Evolutionary conservation across 35 echinoderm and acorn worm genomes (phyloP), one percentile per base, ranked within the genome.

Genomic region (Heliocidaris erythrogramma): DNA sequence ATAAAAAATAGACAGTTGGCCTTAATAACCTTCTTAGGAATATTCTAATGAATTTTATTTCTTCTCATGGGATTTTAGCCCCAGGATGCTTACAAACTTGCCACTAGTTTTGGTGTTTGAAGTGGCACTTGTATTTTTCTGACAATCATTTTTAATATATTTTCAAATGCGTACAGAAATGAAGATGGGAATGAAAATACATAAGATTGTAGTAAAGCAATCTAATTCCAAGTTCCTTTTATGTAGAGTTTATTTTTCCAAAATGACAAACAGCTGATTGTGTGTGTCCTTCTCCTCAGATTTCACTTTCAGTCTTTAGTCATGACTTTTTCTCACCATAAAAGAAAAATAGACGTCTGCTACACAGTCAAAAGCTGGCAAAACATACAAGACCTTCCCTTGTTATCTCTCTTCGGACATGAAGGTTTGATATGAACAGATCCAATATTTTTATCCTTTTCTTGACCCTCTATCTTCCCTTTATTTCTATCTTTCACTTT

Each of bases 281-380:
- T 42, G 35, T 42, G 35, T 42, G 35, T 42, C 35, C 35, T 42
- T 42, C 35, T 42, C 35, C 35, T 42, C 35, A 42, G 35, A 42
- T 42, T 42, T 42, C 35, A 42, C 35, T 42, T 42, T 42, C 0
- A 42, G 3, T 42, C 35, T 42, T 42, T 42, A 42, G 35, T 42
- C 35, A 42, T 42, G 35, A 42, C 35, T 42, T 42, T 3, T 42
- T 42, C 35, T n/a, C n/a, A 89, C 87, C 87, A 89, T 89, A 89
- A 89, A 89, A 89, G 87, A 31, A 89, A 89, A 89, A 89, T 89
- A 89, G 65, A 78, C 18, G 65, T 78, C 87, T 89, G 87, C 87
- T 89, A 89, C 87, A 32, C 87, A 16, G 87, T 47, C 87, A 47
- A 48, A 48, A 89, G 87, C 87, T 89, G 30, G 87, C 87, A 89